Evolutionary conservation across 2,888 invertebrate species (phyloP), one percentile per base, ranked within the genome.

Genomic region (Andrena dorsata): DNA sequence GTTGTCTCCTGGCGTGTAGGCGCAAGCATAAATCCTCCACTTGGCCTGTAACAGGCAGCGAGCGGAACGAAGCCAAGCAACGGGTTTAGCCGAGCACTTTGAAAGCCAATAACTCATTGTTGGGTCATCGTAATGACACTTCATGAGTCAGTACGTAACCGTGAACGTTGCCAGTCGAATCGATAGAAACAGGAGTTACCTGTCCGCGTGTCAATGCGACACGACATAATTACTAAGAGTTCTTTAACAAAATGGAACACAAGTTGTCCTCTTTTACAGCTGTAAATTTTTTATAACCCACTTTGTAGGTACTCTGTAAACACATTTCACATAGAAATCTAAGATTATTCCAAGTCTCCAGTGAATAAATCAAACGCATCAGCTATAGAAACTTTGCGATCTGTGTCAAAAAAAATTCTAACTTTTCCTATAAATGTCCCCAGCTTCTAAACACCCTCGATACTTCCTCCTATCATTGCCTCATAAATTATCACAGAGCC

Each of bases 61-160:
- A 85, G 84, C 87, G 83, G 76, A 88, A 89, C 83, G 91, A 93
- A 93, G 92, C 92, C 91, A 91, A 90, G 87, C 84, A 90, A 87
- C 70, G 89, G 91, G 92, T 90, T 91, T 90, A 90, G 89, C 83
- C 85, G 90, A 78, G 84, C 87, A 90, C 91, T 92, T 91, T 91
- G 89, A 91, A 91, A 92, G 92, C 91, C 91, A 92, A 92, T 92
- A 92, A 91, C 90, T 92, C 89, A 91, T 89, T 91, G 92, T 91
- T 91, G 90, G 88, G 91, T 92, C 91, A 91, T 91, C 87, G 89
- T 90, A 92, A 92, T 91, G 91, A 90, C 90, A 91, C 89, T 90
- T 90, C 89, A 90, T 90, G 90, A 89, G 88, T 84, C 83, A 76
- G 80, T 80, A 71, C 78, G 79, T 76, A 80, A 78, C 78, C 85